Evolutionary conservation across 1,140 invertebrate species (phyloP).

Genomic region (Cyclina sinensis): DNA sequence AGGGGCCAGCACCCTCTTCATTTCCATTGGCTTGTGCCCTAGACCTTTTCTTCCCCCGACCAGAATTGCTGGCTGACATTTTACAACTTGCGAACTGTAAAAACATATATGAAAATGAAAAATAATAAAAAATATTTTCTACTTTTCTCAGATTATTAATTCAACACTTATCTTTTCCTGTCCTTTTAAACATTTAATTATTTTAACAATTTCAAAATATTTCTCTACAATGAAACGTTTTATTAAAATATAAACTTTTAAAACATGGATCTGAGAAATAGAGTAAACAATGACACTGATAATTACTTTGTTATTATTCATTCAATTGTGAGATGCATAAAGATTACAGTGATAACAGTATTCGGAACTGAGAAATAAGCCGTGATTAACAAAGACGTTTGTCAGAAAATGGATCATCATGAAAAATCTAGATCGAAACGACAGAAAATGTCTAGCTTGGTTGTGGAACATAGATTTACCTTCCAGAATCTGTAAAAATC

Average conservation of each 20-base stretch:
- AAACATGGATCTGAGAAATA: no score
- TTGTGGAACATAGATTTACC: slow-evolving; percentile 30
- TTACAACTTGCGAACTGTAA: not conserved
- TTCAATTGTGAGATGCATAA: not conserved
- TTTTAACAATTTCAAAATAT: no score
- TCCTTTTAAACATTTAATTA: no score
- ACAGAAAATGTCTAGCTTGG: not conserved
- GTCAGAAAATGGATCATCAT: slow-evolving; percentile 8
- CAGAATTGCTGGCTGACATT: slow-evolving; percentile 56
- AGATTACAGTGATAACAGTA: not conserved
- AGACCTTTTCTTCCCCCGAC: slow-evolving; percentile 63
- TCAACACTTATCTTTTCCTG: no score
- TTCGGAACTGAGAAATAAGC: not conserved
- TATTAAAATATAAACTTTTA: no score
- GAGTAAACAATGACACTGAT: not conserved
- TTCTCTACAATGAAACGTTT: no score
- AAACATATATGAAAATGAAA: no score
- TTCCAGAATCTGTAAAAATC: slow-evolving; percentile 50
- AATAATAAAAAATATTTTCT: no score
- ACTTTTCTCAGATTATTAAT: no score
- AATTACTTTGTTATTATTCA: not conserved
- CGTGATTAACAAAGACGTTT: slow-evolving; percentile 61
- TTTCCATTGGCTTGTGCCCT: slow-evolving; percentile 59
- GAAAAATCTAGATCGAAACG: not conserved
- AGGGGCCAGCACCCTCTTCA: slow-evolving; percentile 46